Conservation (phyloP, 2,888 invertebrate genomes). For the Acanthosepion esculentum region DNA sequence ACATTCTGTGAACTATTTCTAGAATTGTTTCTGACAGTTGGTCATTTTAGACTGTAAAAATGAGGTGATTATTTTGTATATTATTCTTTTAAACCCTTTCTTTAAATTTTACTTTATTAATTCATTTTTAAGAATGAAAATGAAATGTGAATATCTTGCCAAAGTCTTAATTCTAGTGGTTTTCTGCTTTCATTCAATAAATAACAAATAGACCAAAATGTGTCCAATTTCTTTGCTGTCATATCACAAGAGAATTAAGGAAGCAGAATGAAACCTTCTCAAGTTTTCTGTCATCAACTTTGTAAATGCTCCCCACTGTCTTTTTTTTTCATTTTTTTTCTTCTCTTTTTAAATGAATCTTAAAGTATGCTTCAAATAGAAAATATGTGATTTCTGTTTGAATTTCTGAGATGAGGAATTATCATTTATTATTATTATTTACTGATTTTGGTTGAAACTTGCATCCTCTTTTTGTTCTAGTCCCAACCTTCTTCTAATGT, state of each 20-base stretch:
- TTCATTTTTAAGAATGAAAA: neutral
- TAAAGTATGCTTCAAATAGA: neutral
- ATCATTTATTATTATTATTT: neutral
- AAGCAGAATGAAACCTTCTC: neutral
- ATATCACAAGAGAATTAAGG: neutral
- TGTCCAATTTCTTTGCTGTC: neutral
- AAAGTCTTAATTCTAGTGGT: neutral
- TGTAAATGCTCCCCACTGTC: neutral
- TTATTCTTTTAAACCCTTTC: neutral
- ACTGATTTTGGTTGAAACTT: too few relatives aligned
- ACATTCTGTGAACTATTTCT: neutral
- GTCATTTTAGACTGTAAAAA: neutral
- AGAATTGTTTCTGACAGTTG: neutral
- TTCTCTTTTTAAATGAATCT: neutral
- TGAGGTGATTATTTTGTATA: neutral
- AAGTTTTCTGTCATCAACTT: neutral
- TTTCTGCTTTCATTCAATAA: neutral
- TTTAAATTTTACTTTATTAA: neutral
- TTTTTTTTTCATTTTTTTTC: neutral
- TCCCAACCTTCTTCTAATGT: too few relatives aligned
- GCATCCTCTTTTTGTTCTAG: too few relatives aligned
- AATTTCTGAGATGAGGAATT: neutral
- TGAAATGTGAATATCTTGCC: neutral
- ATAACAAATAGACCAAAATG: conserved; percentile 33
- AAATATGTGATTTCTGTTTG: neutral